These are phyloP conservation scores for Amorpha juglandis DNA, from an alignment of 2,888 invertebrate genomes.

Conservation along the genomic window DNA sequence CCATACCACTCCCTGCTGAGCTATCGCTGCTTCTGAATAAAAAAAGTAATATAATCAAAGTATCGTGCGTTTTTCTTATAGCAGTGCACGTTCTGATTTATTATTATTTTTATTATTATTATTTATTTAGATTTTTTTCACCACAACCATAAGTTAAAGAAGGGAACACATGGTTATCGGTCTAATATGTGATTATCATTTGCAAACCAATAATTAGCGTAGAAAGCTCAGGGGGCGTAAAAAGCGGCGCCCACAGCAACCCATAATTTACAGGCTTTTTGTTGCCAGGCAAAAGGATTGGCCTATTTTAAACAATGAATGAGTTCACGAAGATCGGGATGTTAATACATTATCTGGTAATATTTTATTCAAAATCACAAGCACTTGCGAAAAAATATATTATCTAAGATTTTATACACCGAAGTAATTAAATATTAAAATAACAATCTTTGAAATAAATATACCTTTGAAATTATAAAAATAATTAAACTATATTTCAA, in stretches of 20 bases:
- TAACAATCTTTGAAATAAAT: background rate
- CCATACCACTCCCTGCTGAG: too few relatives aligned
- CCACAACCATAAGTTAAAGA: background rate
- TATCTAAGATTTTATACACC: too few relatives aligned
- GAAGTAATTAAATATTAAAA: too few relatives aligned
- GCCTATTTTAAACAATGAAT: constrained; percentile 34
- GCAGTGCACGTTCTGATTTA: background rate
- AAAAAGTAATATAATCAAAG: too few relatives aligned
- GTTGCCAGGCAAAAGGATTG: constrained; percentile 37
- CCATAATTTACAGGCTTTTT: constrained; percentile 41
- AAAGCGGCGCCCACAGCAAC: constrained; percentile 38
- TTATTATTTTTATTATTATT: background rate
- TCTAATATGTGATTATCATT: constrained; percentile 27
- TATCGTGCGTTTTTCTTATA: too few relatives aligned
- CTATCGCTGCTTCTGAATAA: too few relatives aligned
- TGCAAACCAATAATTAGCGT: constrained; percentile 34
- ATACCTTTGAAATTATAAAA: too few relatives aligned
- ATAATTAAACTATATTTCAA: too few relatives aligned
- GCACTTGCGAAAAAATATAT: too few relatives aligned
- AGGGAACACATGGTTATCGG: constrained; percentile 30
- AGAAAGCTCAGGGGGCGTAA: constrained; percentile 7
- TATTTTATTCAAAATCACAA: background rate
- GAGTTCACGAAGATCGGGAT: background rate
- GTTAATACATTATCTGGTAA: background rate
- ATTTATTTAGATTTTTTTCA: background rate